Base-by-base conservation (phyloP, 2,888 invertebrate genomes). In the Acanthosoma haemorrhoidale region DNA sequence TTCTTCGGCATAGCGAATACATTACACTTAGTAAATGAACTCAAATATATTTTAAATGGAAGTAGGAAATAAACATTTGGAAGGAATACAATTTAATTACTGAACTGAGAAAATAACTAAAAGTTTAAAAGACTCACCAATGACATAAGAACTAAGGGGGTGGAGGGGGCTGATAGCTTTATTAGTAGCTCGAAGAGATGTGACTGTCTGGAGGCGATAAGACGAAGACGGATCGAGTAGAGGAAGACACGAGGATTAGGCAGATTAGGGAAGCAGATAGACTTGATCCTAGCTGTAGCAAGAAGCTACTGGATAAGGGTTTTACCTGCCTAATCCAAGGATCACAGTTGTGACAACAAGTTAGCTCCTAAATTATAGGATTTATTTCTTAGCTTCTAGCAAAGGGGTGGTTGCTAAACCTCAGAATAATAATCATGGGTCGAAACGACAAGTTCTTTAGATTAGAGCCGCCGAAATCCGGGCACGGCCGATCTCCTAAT, bases 311-410 rank as follows among this genome's bases (percentile, higher is more conserved):
- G 64, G 64, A 64, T 39, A 41, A 41, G 41, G 64, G 64, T 64
- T 57, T 64, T 64, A 64, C 64, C 64, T 41, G 64, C 15, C 31
- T 64, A 64, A 64, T 41, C 64, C 64, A 1, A 11, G 41, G 36
- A n/a, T 34, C 36, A 64, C 11, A 64, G 64, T 64, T 64, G 39
- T 39, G 39, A 38, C 64, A 64, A 64, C 64, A 64, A 64, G 64
- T 41, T 41, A 13, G 29, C 1, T 3, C 41, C 64, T 64, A 64
- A 64, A 64, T 64, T 64, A 64, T 39, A 11, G 64, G 64, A 41
- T 64, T 64, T 64, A 64, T 15, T 64, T 64, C 64, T 64, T 64
- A 64, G n/a, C n/a, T n/a, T n/a, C n/a, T n/a, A n/a, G n/a, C 31
- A 13, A 15, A 25, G 25, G 60, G 6, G 13, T 11, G 9, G 9